Base-by-base conservation (phyloP, 2,797 vertebrate genomes). In the Lagorchestes hirsutus region DNA sequence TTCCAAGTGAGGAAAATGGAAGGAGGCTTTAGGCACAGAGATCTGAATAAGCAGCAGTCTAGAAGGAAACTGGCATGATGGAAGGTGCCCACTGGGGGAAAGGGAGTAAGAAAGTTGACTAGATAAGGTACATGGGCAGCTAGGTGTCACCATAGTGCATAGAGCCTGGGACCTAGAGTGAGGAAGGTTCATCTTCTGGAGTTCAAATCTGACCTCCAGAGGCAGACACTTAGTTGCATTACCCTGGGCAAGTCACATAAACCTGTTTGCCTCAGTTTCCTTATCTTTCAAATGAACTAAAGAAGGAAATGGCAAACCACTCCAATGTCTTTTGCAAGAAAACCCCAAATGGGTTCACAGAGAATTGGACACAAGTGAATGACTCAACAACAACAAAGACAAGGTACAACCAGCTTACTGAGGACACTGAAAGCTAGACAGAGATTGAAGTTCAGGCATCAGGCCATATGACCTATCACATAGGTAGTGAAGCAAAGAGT, bases 31-130 rank as follows among this genome's bases (percentile, higher is more conserved):
- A 93, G 27, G 55, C 52, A 27, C 4, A 3, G 13, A 67, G 3
- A 14, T n/a, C 62, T 67, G 34, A 3, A 13, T 24, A 92, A 24
- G 34, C 5, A 22, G 6, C 9, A 22, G 16, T 58, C 82, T 59
- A 40, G n/a, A 27, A 90, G 46, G 34, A 22, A 56, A 18, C 0
- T 24, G 29, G 62, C 34, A 13, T 0, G 1, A 54, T 9, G 1
- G 10, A 4, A 22, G 54, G 12, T 22, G 50, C 14, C 0, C 1
- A 1, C 28, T 0, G 1, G 8, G 67, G 50, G 11, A 46, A 1
- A 6, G 67, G 8, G 46, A 28, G 28, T 22, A 1, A 52, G 50
- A 3, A 87, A 62, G 52, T 56, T 62, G 4, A 62, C 59, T 12
- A 13, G 11, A 22, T 22, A 67, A 67, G 34, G 14, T 67, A 6